Base-by-base conservation (phyloP, 2,113 vertebrate species). In the Eulemur rufifrons region DNA sequence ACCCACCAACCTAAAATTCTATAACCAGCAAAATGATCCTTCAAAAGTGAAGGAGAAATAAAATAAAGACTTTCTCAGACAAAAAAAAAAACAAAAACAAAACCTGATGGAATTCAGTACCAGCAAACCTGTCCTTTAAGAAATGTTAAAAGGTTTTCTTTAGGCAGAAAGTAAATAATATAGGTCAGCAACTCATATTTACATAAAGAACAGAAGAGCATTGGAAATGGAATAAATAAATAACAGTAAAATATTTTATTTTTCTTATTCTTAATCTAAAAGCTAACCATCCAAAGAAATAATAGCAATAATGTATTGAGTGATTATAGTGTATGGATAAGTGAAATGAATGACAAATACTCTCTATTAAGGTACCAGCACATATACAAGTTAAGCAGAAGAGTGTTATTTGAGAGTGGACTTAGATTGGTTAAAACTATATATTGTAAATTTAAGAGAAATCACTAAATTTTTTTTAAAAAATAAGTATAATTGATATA, bases 31-130 rank as follows among this genome's bases (percentile, higher is more conserved):
- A 73, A 54, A 85, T n/a, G 69, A 73, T 74, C 69, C 23, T 91
- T 91, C 34, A 59, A 91, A 77, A 63, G 14, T 96, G 84, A 74
- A 91, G 47, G 23, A 87, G 18, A 94, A 92, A 89, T 64, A 73
- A 94, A 92, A 88, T 71, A 89, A 82, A 86, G 15, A 34, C 5
- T 73, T 80, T 85, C 32, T 66, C 37, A 80, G 5, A 20, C 14
- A 68, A 73, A 83, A 52, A 85, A 85, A 69, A 93, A 90, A 90
- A 52, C 17, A 2, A 50, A 54, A 54, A 54, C 1, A 54, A 54
- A 54, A 54, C 52, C 63, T 73, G 47, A 66, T 81, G 37, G 42
- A 80, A 81, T 81, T 86, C 23, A 91, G 74, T 12, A 74, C 21
- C 37, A 81, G 32, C 13, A 94, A 86, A 56, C 8, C 15, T 84